Base-by-base conservation (phyloP, 2,797 vertebrate genomes). In the Limnodromus scolopaceus region DNA sequence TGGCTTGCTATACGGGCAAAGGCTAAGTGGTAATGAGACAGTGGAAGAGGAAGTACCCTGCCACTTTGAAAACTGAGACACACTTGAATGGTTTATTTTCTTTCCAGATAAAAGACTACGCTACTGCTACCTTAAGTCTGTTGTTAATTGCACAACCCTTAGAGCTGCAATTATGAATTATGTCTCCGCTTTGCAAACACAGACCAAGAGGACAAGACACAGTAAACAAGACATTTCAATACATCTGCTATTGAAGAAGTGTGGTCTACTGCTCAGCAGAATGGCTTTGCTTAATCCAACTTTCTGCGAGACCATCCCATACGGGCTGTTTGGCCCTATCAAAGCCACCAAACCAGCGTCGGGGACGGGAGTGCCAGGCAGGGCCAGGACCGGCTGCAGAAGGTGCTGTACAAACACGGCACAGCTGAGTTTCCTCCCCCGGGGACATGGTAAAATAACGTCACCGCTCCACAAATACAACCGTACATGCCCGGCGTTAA, bases 31-130 rank as follows among this genome's bases (percentile, higher is more conserved):
- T 49, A 27, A 75, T 68, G 38, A 69, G 58, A 76, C 5, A 10
- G 74, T 16, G 25, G 49, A 80, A 92, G 72, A 93, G 66, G 64
- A 84, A 95, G 66, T 19, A 66, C 20, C 10, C 28, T 6, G n/a
- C 6, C 70, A 48, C 34, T 70, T 30, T 34, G 46, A 76, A 87
- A 86, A 77, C 83, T 38, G 80, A 69, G 74, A 80, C 63, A 25
- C 64, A 84, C 34, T 68, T 20, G 38, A 79, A 92, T 16, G 24
- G 70, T 79, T 95, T 86, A 72, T 75, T 94, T 93, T 86, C 70
- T 57, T 89, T 58, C 30, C 65, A 93, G 51, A 91, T 95, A 92
- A 90, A 95, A 82, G 83, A 43, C 45, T 36, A 7, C 1, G 34
- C 65, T 78, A 75, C 75, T 74, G 58, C 54, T 93, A 92, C 84